A percentile compares a stretch with the other conserved stretches of the same genome.
Conservation (phyloP, 2,797 vertebrate genomes). For the Limosa lapponica region DNA sequence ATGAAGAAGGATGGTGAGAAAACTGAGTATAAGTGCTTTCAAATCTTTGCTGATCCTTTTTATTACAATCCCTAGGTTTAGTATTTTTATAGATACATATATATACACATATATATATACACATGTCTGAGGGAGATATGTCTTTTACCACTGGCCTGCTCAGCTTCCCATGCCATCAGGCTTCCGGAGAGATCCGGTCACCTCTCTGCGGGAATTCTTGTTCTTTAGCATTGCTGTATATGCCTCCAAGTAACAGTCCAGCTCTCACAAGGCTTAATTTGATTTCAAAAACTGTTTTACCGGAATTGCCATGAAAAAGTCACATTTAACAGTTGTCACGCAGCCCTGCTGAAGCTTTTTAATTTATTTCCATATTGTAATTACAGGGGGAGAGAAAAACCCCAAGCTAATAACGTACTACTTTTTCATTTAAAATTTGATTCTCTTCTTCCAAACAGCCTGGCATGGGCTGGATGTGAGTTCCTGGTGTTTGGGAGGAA, state of each 20-base stretch:
- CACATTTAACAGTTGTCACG: background rate
- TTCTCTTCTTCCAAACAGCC: background rate
- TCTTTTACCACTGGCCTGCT: background rate
- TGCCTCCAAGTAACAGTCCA: background rate
- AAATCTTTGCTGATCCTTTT: background rate
- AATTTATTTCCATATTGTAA: background rate
- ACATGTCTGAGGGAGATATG: background rate
- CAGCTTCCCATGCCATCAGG: background rate
- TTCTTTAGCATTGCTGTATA: background rate
- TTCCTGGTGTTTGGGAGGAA: background rate
- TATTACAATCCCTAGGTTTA: background rate
- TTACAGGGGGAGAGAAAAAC: background rate
- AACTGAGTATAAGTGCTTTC: background rate
- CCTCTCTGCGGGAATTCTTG: background rate
- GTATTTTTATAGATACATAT: background rate
- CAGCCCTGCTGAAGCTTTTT: background rate
- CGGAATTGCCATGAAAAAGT: background rate
- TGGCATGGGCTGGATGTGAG: background rate
- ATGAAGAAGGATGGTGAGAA: background rate
- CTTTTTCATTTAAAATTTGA: background rate
- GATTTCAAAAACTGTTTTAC: background rate
- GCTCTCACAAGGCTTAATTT: background rate
- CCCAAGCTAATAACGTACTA: background rate
- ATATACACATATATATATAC: too few relatives aligned
- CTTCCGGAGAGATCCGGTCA: background rate